Base-by-base conservation (phyloP, 2,113 vertebrate species). In the Tinamus guttatus region DNA sequence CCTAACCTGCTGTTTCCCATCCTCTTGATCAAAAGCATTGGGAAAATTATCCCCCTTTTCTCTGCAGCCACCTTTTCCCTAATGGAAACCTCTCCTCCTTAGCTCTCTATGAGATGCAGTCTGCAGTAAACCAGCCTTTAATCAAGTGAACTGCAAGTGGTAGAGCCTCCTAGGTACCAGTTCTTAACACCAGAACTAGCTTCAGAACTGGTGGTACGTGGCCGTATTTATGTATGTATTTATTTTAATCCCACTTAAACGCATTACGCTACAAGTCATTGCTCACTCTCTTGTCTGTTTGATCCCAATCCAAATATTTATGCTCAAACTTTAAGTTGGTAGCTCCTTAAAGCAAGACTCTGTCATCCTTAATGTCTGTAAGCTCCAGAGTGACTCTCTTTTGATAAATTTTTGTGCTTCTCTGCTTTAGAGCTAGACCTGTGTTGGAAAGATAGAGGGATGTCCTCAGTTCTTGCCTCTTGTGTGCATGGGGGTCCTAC, bases 211-310 rank as follows among this genome's bases (percentile, higher is more conserved):
- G 7, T 87, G 45, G 32, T 67, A 32, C 16, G 2, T 78, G 93
- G 77, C 82, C 68, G 71, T 90, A 86, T 93, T 93, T 95, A 81
- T 94, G 92, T 69, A 90, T 71, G 45, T 75, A 88, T 96, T 95
- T 94, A 78, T 88, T 96, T 92, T 95, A 96, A 95, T 94, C 90
- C 87, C 54, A 64, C 65, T 94, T 93, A 86, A 93, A 94, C 76
- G 90, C 94, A 75, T 90, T 45, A 10, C 11, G 47, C 93, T 85
- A 27, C 91, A 36, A 38, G 59, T 78, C 80, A 91, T 95, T 94
- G 85, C 90, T 95, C 87, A 9, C 64, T 76, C 64, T 68, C 68
- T 22, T 40, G 47, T 74, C 82, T 85, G 69, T 94, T 91, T 96
- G 94, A 95, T 96, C 92, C 92, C 85, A 62, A 5, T 93, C 94